phyloP scores from a whole-genome alignment of 2,797 vertebrate species.

The Mormyrus hasselquistii region DNA sequence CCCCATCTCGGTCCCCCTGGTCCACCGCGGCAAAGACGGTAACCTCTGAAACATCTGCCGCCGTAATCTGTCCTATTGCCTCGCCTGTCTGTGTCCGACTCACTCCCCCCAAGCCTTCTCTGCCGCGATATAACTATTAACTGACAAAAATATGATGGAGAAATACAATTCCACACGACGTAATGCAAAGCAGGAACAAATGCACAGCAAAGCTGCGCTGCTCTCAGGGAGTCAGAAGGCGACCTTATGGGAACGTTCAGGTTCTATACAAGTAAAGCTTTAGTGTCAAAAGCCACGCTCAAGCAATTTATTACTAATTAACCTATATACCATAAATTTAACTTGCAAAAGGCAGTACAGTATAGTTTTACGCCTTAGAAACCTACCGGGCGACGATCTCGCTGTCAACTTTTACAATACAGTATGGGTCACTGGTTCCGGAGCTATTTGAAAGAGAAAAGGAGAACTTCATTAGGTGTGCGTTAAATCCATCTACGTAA shows the following conservation, averaged over 20 bases:
- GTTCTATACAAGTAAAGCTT: background rate
- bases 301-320: background rate
- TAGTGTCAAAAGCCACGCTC: background rate
- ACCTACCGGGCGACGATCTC: slow-evolving; percentile 86
- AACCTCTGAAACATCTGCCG: background rate
- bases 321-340: background rate
- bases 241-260: background rate
- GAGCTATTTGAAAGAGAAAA: slow-evolving; percentile 56
- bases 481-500: background rate
- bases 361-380: background rate
- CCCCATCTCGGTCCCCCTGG: background rate
- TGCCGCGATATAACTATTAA: background rate
- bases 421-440: slow-evolving; percentile 87
- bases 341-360: background rate
- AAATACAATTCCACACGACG: background rate
- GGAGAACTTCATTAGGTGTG: background rate
- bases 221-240: background rate
- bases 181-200: background rate
- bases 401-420: slow-evolving; percentile 83
- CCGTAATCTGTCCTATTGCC: background rate
- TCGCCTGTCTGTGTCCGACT: background rate
- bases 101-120: background rate
- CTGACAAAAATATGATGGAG: background rate
- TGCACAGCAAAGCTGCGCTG: background rate
- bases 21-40: background rate